Base-by-base conservation (phyloP, 2,797 vertebrate species). In the Xenopus petersii region DNA sequence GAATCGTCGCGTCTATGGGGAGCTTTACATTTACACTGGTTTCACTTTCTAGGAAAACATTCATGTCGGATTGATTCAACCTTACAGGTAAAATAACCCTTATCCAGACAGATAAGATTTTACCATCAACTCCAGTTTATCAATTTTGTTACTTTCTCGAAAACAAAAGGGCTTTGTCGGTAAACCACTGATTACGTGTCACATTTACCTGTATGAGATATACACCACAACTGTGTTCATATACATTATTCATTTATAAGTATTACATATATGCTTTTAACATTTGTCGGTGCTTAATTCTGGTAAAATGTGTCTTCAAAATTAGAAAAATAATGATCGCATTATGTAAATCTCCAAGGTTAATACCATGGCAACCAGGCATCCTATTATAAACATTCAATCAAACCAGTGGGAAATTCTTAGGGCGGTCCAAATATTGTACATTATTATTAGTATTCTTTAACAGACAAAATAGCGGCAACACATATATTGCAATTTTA, bases 401-500 rank as follows among this genome's bases (percentile, higher is more conserved):
- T 12, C 21, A 51, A 74, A 74, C 33, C 2, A 59, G 26, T 75
- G 11, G n/a, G 64, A 60, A 86, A 54, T 72, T 70, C 0, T 16
- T 68, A 64, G 1, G 75, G 64, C 56, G 77, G 69, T 73, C 58
- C 48, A 60, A 10, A 77, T 73, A 69, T 75, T 16, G 79, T 81
- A 1, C 77, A 81, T 42, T 42, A 42, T 42, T 42, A 7, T 42
- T 42, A 42, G 3, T 7, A 42, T 42, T 36, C 3, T 36, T 42
- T 86, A 78, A 84, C 82, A 89, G 85, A 90, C 81, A 83, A 86
- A 51, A 81, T 70, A 77, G 81, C 82, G 83, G 86, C 88, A 86
- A 85, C 79, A 10, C 75, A 89, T 87, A 90, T 95, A 95, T 94
- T 94, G 94, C 92, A 94, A 91, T 92, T 96, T 98, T 97, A 97